Conservation (phyloP, 1,140 invertebrate genomes). For the Armadillidium nasatum region DNA sequence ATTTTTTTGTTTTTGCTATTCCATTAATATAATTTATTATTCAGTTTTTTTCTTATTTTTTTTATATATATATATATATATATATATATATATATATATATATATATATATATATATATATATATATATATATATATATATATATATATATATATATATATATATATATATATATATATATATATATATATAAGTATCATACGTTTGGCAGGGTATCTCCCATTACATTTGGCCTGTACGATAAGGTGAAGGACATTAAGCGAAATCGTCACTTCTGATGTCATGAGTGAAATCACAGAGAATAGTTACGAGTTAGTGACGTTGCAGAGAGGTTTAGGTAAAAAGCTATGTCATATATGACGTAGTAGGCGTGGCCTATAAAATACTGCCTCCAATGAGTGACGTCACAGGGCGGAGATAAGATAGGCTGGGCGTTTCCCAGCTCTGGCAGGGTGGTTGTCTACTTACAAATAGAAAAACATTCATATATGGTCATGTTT, state of each 20-base stretch:
- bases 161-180: slow-evolving; percentile 6
- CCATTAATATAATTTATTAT: too few species aligned
- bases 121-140: too few species aligned
- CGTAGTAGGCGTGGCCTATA: not conserved
- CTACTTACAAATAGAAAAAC: not conserved
- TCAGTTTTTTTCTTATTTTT: too few species aligned
- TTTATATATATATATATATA: too few species aligned
- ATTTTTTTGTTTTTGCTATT: too few species aligned
- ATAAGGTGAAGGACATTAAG: not conserved
- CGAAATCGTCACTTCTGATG: not conserved
- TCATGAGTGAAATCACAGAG: not conserved
- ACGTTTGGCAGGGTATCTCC: slow-evolving; percentile 2
- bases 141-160: too few species aligned
- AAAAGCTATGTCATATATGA: not conserved
- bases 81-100: too few species aligned
- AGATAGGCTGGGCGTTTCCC: not conserved
- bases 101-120: too few species aligned
- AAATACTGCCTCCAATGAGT: not conserved
- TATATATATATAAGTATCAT: not conserved
- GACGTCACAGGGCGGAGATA: slow-evolving; percentile 1
- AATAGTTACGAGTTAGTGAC: not conserved
- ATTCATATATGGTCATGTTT: not conserved
- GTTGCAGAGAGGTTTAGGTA: not conserved
- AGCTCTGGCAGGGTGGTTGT: not conserved
- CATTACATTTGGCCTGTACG: not conserved